Evolutionary conservation across 2,888 invertebrate species (phyloP).

Genomic region (Cybosia mesomella): DNA sequence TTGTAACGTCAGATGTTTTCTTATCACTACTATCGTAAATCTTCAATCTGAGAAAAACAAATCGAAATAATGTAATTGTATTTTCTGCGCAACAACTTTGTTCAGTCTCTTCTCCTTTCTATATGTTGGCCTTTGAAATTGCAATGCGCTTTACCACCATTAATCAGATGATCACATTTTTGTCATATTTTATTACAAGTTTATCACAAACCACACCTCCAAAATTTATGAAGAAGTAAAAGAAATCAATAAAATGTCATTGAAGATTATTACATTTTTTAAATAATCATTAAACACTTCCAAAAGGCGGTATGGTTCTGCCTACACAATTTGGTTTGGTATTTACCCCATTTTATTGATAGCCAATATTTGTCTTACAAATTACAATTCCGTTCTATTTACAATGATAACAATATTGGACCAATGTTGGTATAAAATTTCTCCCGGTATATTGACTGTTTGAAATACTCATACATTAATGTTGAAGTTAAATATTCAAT

Average conservation of each 20-base stretch:
- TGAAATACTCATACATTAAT: conserved; percentile 13
- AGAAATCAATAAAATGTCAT: background rate
- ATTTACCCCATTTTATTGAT: conserved; percentile 14
- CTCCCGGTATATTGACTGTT: background rate
- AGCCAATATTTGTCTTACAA: conserved; percentile 25
- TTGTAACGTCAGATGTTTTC: too few relatives aligned
- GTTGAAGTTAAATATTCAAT: conserved; percentile 19
- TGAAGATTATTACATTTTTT: background rate
- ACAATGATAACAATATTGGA: conserved; percentile 19
- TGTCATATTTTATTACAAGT: background rate
- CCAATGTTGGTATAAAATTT: conserved; percentile 19
- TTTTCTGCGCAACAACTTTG: too few relatives aligned
- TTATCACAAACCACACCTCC: too few relatives aligned
- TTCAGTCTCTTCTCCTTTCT: too few relatives aligned
- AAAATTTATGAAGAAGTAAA: too few relatives aligned
- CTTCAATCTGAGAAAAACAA: too few relatives aligned
- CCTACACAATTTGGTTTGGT: background rate
- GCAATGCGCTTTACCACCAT: background rate
- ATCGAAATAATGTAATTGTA: too few relatives aligned
- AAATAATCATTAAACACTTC: background rate
- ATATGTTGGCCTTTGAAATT: background rate
- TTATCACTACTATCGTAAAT: too few relatives aligned
- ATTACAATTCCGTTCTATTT: conserved; percentile 18
- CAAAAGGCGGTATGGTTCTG: background rate
- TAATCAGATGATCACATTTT: background rate